Conservation (phyloP, 2,797 vertebrate species). For the Cheirogaleus major region DNA sequence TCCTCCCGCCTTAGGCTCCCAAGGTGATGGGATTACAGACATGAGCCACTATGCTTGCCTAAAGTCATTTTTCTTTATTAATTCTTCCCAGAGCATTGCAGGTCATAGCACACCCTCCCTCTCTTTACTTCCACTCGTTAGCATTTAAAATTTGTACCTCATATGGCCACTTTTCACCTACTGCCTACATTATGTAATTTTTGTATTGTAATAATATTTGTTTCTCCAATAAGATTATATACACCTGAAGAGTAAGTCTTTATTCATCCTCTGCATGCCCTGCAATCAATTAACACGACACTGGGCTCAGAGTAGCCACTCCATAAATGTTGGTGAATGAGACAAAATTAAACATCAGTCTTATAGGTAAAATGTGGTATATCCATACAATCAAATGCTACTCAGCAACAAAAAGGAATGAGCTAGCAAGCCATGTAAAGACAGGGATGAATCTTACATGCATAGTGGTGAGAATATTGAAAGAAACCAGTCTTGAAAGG, state of each 20-base stretch:
- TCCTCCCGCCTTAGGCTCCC: neutral
- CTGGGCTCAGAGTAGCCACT: neutral
- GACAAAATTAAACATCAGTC: neutral
- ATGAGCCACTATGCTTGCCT: too few species aligned
- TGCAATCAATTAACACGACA: neutral
- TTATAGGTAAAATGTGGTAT: neutral
- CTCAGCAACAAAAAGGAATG: neutral
- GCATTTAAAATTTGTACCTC: neutral
- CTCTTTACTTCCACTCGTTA: neutral
- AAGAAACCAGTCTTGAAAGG: neutral
- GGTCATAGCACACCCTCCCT: neutral
- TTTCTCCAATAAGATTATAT: neutral
- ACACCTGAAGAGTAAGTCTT: neutral
- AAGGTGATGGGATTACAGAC: neutral
- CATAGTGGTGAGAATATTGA: neutral
- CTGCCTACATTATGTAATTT: neutral
- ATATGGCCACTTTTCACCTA: neutral
- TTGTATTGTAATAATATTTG: neutral
- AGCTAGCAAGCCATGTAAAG: neutral
- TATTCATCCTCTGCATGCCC: neutral
- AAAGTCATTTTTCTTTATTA: neutral
- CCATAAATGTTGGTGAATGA: neutral
- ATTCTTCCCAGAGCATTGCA: neutral
- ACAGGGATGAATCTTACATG: too few species aligned
- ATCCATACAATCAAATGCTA: neutral